Conservation (phyloP, 2,888 invertebrate species). For the Strigamia transsilvanica region DNA sequence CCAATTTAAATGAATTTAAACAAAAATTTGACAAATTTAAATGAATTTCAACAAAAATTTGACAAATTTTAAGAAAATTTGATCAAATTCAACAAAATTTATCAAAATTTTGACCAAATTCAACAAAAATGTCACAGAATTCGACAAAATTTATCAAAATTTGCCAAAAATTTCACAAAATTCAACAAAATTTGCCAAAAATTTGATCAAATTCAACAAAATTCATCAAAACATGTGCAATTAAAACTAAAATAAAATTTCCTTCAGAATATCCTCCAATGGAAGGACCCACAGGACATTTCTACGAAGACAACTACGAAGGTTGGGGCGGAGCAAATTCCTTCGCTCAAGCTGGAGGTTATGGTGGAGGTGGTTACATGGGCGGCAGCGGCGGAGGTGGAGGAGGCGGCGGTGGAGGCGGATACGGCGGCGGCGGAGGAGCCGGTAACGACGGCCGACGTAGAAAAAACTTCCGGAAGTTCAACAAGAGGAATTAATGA, state of each 20-base stretch:
- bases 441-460: conserved; percentile 24
- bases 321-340: conserved; percentile 51
- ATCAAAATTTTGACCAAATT: too few relatives aligned
- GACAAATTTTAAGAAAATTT: too few relatives aligned
- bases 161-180: too few relatives aligned
- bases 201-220: too few relatives aligned
- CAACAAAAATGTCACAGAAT: too few relatives aligned
- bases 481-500: conserved; percentile 49
- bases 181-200: too few relatives aligned
- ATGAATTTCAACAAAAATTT: too few relatives aligned
- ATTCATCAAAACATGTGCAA: not conserved
- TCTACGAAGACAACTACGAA: conserved; percentile 53
- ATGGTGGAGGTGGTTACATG: conserved; percentile 37
- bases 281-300: conserved; percentile 36
- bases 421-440: conserved; percentile 31
- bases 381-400: conserved; percentile 18
- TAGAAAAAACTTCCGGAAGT: conserved; percentile 51
- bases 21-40: too few relatives aligned
- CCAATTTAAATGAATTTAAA: too few relatives aligned
- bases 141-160: too few relatives aligned
- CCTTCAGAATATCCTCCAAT: conserved; percentile 32
- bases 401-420: conserved; percentile 31
- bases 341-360: conserved; percentile 51
- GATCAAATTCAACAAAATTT: too few relatives aligned
- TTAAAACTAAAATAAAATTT: not conserved